A percentile compares a stretch with the other conserved stretches of the same genome.
Evolutionary conservation across 2,113 vertebrate species (phyloP).

Genomic region (Nesogale talazaci): DNA sequence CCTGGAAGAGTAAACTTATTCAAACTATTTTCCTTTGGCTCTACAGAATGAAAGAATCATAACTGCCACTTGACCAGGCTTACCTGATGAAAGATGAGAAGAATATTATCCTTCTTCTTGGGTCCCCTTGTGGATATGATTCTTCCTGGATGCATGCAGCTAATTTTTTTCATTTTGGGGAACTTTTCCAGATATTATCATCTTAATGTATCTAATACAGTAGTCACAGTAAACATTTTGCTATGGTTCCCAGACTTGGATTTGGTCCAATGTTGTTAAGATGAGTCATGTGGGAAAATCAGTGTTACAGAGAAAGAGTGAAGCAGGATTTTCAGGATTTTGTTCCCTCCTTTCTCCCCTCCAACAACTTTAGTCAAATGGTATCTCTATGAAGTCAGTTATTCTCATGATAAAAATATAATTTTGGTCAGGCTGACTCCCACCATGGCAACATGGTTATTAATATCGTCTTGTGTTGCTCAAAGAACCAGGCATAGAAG

Average conservation of each 20-base stretch:
- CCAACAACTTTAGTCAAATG: background rate
- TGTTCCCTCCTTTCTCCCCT: background rate
- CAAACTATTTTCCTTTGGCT: background rate
- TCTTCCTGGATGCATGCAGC: background rate
- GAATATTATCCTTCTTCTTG: background rate
- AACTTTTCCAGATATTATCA: background rate
- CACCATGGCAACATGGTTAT: background rate
- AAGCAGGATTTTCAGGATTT: background rate
- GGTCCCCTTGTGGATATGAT: background rate
- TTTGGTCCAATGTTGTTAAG: background rate
- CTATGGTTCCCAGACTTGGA: background rate
- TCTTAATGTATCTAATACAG: background rate
- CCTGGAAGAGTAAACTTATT: constrained; percentile 12
- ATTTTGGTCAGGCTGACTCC: background rate
- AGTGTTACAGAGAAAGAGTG: background rate
- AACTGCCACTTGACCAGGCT: background rate
- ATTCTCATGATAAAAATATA: background rate
- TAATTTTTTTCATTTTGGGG: no score
- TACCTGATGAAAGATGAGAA: background rate
- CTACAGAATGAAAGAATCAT: background rate
- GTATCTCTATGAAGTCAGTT: background rate
- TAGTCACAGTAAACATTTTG: background rate
- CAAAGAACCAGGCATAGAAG: background rate
- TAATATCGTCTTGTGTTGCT: background rate
- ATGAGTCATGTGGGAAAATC: background rate